Evolutionary conservation across 2,113 vertebrate species (phyloP).

Genomic region (Myrmophylax atrothorax): DNA sequence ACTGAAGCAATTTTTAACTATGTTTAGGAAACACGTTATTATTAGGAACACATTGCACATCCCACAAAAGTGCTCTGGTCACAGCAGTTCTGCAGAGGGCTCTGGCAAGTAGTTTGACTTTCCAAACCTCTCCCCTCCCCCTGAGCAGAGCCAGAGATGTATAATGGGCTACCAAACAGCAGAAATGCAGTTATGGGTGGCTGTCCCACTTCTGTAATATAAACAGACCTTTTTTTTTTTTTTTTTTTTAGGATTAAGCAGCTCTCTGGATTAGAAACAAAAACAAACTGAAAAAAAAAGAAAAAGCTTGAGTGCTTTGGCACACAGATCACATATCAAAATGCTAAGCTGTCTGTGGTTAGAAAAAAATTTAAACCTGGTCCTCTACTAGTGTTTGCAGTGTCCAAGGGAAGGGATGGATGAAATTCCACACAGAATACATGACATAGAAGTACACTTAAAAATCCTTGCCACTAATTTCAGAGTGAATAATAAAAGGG

Average conservation of each 20-base stretch:
- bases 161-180: not conserved
- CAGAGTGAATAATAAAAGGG: not conserved
- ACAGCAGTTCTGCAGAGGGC: not conserved
- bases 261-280: no score
- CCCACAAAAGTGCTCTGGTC: not conserved
- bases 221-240: not conserved
- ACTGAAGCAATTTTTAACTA: not conserved
- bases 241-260: not conserved
- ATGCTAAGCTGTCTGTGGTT: not conserved
- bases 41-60: not conserved
- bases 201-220: not conserved
- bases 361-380: not conserved
- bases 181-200: not conserved
- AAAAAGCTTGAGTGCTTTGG: not conserved
- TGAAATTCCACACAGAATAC: not conserved
- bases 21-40: conserved; percentile 36
- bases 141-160: not conserved
- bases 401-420: not conserved
- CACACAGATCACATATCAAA: not conserved
- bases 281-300: no score
- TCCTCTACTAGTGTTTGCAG: not conserved
- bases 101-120: not conserved
- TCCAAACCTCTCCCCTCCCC: not conserved
- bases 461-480: not conserved
- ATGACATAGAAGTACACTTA: not conserved